phyloP scores from a whole-genome alignment of 2,113 vertebrate species.

The Paramormyrops kingsleyae region DNA sequence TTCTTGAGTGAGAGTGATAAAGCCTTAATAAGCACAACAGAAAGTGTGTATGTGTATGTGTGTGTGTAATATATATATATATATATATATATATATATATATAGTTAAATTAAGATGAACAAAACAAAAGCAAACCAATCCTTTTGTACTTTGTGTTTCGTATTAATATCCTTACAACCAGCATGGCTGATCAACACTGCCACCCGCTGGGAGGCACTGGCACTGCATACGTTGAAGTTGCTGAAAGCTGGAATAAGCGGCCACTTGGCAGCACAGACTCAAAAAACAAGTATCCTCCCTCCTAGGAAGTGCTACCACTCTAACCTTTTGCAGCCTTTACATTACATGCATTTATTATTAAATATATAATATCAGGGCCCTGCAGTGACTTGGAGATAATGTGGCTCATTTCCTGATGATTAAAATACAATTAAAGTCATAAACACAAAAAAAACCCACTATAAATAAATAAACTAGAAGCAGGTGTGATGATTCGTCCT shows the following conservation, averaged over 20 bases:
- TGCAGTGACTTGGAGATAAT: background rate
- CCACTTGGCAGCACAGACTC: background rate
- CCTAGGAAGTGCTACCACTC: background rate
- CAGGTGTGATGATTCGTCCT: slow-evolving; percentile 8
- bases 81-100: too few relatives aligned
- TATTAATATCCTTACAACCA: background rate
- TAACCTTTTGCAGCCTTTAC: background rate
- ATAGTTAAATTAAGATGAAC: background rate
- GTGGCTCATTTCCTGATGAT: background rate
- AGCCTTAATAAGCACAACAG: background rate
- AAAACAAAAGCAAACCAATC: background rate
- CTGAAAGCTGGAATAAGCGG: background rate
- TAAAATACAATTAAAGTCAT: background rate
- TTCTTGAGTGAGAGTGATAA: background rate
- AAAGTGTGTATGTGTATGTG: too few relatives aligned
- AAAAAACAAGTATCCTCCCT: background rate
- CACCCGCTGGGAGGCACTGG: background rate
- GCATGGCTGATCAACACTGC: background rate
- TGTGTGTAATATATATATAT: too few relatives aligned
- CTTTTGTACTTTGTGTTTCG: background rate
- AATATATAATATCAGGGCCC: background rate
- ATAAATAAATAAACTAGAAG: background rate
- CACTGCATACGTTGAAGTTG: background rate
- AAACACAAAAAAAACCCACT: background rate
- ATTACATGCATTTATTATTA: background rate